phyloP scores from a whole-genome alignment of 1,140 invertebrate species.

The Wasmannia auropunctata region DNA sequence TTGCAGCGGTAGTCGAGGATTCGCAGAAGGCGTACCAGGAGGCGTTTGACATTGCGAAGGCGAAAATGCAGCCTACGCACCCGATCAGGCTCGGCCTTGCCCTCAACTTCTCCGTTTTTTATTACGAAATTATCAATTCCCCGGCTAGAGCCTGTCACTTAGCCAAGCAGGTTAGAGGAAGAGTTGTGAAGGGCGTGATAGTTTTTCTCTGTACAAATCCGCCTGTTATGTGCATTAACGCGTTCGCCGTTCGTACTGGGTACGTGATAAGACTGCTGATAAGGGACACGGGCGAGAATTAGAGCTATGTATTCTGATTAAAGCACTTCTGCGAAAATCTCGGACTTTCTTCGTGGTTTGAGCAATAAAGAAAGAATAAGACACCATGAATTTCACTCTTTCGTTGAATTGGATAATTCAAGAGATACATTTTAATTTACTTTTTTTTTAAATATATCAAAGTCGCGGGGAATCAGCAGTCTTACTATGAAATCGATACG shows the following conservation, averaged over 20 bases:
- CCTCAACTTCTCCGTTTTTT: conserved; percentile 99
- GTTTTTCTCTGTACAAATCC: conserved; percentile 8
- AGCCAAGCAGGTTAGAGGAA: conserved; percentile 95
- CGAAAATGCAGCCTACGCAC: conserved; percentile 99
- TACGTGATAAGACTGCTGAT: conserved; percentile 46
- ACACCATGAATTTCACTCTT: neutral
- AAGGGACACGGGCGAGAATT: neutral
- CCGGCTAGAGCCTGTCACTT: conserved; percentile 98
- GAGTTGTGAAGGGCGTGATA: conserved; percentile 29
- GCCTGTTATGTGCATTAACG: neutral
- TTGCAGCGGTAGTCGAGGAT: conserved; percentile 97
- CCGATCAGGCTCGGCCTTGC: conserved; percentile 98
- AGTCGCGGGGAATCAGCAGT: conserved; percentile 7
- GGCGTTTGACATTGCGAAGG: conserved; percentile 99
- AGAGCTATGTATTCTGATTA: neutral
- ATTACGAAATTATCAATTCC: conserved; percentile 99
- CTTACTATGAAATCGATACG: neutral
- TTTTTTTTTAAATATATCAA: neutral
- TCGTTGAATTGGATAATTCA: neutral
- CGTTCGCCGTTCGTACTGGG: neutral
- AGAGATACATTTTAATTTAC: neutral
- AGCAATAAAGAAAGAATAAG: neutral
- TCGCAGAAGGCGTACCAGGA: conserved; percentile 99
- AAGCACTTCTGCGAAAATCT: neutral
- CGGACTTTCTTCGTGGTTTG: neutral